Evolutionary conservation across 2,888 invertebrate species (phyloP), one percentile per base, ranked within the genome.

Genomic region (Parthenolecanium corni): DNA sequence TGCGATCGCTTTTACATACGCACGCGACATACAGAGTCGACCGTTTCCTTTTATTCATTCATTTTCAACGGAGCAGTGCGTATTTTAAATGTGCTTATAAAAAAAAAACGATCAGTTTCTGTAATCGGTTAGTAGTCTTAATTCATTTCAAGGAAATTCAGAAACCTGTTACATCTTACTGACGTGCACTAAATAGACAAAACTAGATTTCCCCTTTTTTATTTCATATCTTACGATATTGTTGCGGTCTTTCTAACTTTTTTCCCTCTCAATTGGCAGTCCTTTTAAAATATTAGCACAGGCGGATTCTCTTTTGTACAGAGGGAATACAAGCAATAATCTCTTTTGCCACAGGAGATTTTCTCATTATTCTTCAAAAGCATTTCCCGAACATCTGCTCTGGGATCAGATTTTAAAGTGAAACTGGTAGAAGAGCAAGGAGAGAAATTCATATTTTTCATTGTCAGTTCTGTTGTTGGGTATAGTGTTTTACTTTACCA

Each of bases 1-100:
- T 23, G 21, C 61, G 49, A 51, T 61, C 51, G 51, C 61, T 61
- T 61, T 61, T 61, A 61, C 61, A 61, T 51, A 61, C 61, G 61
- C 61, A 61, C 61, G 61, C 61, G 61, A 61, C 61, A 61, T 61
- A 61, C 49, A 61, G 51, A 61, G 61, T 61, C 61, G 61, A 61
- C 49, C 5, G 61, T 61, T 61, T 61, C 51, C 49, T 61, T n/a
- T 61, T 61, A 61, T 61, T 61, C 61, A 51, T 61, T 49, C 61
- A 38, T 49, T 51, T 61, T 49, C 49, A 21, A 44, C 21, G 16
- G 5, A 31, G 31, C 4, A 31, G 31, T 31, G 31, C n/a, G n/a
- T n/a, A n/a, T n/a, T n/a, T n/a, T n/a, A n/a, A n/a, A n/a, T 31
- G 31, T 31, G 31, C 5, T 31, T 6, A 31, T 49, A 49, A 61